Percentiles rank a stretch among this genome's conserved stretches.
These are phyloP conservation scores for Magallana nippona DNA, from an alignment of 2,888 invertebrate species.

Conservation along the genomic window DNA sequence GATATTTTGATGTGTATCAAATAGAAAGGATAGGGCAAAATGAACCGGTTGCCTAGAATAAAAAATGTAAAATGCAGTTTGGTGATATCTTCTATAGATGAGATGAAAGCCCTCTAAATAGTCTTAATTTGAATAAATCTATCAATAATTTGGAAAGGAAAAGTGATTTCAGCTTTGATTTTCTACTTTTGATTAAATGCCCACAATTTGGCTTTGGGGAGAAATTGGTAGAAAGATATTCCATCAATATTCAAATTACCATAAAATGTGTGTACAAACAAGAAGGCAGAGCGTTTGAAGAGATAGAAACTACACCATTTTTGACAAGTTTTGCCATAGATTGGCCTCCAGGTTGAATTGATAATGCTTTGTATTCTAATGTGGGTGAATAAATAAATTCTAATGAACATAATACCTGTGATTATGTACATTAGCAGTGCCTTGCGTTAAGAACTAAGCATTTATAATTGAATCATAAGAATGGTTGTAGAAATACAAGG, in stretches of 20 bases:
- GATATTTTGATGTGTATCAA: slow-evolving; percentile 32
- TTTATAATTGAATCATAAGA: slow-evolving; percentile 25
- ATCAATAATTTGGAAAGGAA: slow-evolving; percentile 37
- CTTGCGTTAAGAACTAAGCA: slow-evolving; percentile 5
- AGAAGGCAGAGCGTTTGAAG: slow-evolving; percentile 32
- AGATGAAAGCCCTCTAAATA: slow-evolving; percentile 11
- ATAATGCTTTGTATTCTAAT: slow-evolving; percentile 32
- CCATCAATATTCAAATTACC: slow-evolving; percentile 40
- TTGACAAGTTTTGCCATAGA: slow-evolving; percentile 34
- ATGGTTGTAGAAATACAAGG: slow-evolving; percentile 8
- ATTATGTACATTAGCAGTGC: slow-evolving; percentile 17
- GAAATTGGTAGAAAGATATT: slow-evolving; percentile 16
- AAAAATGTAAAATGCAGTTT: neutral
- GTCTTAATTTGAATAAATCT: slow-evolving; percentile 35
- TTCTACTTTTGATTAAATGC: slow-evolving; percentile 21
- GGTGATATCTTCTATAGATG: slow-evolving; percentile 31
- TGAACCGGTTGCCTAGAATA: slow-evolving; percentile 1
- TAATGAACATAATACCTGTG: slow-evolving; percentile 32
- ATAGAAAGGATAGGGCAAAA: neutral
- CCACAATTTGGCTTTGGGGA: slow-evolving; percentile 27
- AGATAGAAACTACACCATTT: slow-evolving; percentile 37
- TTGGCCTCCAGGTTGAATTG: slow-evolving; percentile 38
- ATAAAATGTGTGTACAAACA: slow-evolving; percentile 24
- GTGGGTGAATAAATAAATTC: slow-evolving; percentile 39
- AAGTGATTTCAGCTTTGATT: slow-evolving; percentile 25